Evolutionary conservation across 92 coral and sea anemone species (phyloP).

Genomic region (Phenganax subtilis): DNA sequence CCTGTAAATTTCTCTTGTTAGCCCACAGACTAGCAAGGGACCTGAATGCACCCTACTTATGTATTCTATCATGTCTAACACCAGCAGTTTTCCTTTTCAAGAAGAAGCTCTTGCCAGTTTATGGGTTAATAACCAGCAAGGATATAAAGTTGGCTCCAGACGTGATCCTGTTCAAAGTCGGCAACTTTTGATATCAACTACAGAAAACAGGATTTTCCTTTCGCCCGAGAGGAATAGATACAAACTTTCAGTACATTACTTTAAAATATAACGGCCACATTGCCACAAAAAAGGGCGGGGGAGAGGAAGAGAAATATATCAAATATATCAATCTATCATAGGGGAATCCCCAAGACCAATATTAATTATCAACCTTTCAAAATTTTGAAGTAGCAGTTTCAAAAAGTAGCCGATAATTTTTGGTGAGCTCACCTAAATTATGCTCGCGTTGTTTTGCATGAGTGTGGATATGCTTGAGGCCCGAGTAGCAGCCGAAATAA

Average conservation of each 20-base stretch:
- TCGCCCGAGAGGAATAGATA: not conserved
- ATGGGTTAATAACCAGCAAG: too few relatives aligned
- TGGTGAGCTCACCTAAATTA: constrained; percentile 60
- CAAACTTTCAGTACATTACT: not conserved
- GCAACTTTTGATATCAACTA: not conserved
- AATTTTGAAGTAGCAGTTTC: too few relatives aligned
- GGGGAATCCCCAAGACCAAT: constrained; percentile 11
- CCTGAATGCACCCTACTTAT: too few relatives aligned
- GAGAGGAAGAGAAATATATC: not conserved
- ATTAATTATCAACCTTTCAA: not conserved
- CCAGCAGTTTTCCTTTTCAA: too few relatives aligned
- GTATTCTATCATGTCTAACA: too few relatives aligned
- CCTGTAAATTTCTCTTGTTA: too few relatives aligned
- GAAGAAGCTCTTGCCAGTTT: too few relatives aligned
- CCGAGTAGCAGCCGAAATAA: constrained; percentile 95
- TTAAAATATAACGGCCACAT: not conserved
- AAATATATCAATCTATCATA: not conserved
- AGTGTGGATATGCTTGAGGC: constrained; percentile 89
- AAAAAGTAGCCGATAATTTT: constrained; percentile 8
- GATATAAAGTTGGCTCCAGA: too few relatives aligned
- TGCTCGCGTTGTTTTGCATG: constrained; percentile 88
- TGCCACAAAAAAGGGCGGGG: not conserved
- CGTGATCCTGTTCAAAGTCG: not conserved
- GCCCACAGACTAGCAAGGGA: too few relatives aligned
- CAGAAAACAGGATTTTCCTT: not conserved